Base-by-base conservation (phyloP, 2,113 vertebrate genomes). In the Amblyornis subalaris region DNA sequence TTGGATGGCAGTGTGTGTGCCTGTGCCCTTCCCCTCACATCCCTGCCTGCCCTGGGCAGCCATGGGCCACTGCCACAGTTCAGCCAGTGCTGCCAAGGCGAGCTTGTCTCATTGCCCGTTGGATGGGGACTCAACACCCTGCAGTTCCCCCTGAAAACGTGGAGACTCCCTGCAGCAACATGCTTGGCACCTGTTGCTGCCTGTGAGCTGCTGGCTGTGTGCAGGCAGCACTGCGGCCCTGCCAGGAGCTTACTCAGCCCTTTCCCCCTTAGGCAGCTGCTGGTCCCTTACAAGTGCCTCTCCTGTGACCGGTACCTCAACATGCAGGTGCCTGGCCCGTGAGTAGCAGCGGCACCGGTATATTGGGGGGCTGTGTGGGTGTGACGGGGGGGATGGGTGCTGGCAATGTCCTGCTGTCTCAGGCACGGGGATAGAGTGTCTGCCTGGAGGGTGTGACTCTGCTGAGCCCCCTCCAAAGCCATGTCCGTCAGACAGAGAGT, bases 271-370 rank as follows among this genome's bases (percentile, higher is more conserved):
- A 91, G 82, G 82, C 74, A 79, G 67, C 18, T 85, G 47, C 74
- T 48, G 40, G 54, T 54, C 13, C 67, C 82, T 42, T 85, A 24
- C 74, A 85, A 50, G 31, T 80, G 89, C 54, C 67, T 91, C 35
- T 91, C 89, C 48, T 91, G 89, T 0, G 35, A 80, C 93, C 97
- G 97, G 2, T 96, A 97, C 7, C 70, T 99, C 28, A 88, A 97
- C 81, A 92, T 98, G 57, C 60, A 83, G 15, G 95, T 97, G 36
- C 97, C 98, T 1, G 97, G 97, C 95, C 97, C 97, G 99, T 99
- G 97, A 98, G 99, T 99, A 62, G n/a, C 77, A 14, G 16, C 0
- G 0, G 13, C 44, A 5, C 26, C 0, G 6, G 31, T 29, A 4
- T 33, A 11, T 1, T 0, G 1, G 55, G 71, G 20, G 7, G 26